Base-by-base conservation (phyloP, 2,888 invertebrate genomes). In the Colostygia pectinataria region DNA sequence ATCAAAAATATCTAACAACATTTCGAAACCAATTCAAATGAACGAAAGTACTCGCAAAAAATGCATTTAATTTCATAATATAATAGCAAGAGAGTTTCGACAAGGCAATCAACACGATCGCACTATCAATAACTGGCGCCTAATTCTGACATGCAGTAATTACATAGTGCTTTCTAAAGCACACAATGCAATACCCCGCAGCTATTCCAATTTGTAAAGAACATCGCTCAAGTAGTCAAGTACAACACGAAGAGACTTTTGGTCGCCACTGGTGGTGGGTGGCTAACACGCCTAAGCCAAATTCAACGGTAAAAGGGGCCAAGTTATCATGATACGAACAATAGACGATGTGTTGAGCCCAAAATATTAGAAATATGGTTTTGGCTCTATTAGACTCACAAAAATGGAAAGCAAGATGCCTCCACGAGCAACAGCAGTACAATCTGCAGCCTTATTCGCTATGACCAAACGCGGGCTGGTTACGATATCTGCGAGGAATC, bases 341-440 rank as follows among this genome's bases (percentile, higher is more conserved):
- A n/a, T n/a, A n/a, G n/a, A n/a, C n/a, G n/a, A n/a, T n/a, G n/a
- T n/a, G n/a, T n/a, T n/a, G n/a, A n/a, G n/a, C n/a, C 9, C 2
- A 2, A n/a, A 9, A n/a, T n/a, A 25, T 25, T 1, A n/a, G 9
- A 6, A 2, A 6, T 6, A 5, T 5, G 8, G 18, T 18, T 7
- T 15, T 37, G 14, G 7, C 14, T 25, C 4, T 25, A 32, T n/a
- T n/a, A 38, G 29, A 23, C 29, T 23, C 9, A 32, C 61, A 65
- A 57, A 65, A 64, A 48, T 71, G 69, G 77, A 77, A 77, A 77
- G 76, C 63, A 49, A 63, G 62, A 69, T 67, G 61, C 55, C 64
- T 53, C 55, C 65, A 65, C 70, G 68, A 63, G 63, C 20, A 20
- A 4, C 20, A 20, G 20, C 20, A 5, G 67, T 68, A 70, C 71